A percentile compares a stretch with the other conserved stretches of the same genome.
Evolutionary conservation across 2,888 invertebrate species (phyloP).

Genomic region (Spodoptera picta): DNA sequence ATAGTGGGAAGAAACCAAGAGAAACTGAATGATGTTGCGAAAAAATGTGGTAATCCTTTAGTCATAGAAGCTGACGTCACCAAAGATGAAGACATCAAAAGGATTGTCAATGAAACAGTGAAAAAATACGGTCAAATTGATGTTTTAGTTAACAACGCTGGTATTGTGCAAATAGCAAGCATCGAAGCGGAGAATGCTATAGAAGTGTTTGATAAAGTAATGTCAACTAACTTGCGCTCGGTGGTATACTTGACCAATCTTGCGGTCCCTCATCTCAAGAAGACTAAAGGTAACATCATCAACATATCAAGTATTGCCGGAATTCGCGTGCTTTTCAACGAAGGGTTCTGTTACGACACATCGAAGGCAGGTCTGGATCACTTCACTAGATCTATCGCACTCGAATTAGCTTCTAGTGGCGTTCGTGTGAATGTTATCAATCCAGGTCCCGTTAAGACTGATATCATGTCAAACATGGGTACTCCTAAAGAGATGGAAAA

Average conservation of each 20-base stretch:
- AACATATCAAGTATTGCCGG: conserved; percentile 84
- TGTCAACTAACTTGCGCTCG: conserved; percentile 41
- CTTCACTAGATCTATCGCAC: conserved; percentile 14
- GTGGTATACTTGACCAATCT: conserved; percentile 43
- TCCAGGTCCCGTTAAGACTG: conserved; percentile 29
- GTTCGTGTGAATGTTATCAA: conserved; percentile 30
- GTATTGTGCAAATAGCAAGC: conserved; percentile 3
- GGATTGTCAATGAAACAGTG: conserved; percentile 27
- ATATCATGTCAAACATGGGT: conserved; percentile 16
- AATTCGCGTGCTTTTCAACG: too few species aligned
- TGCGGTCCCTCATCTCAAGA: conserved; percentile 51
- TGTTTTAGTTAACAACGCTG: conserved; percentile 49
- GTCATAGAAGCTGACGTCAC: conserved; percentile 30
- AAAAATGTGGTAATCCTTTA: conserved; percentile 28
- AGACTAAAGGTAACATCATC: conserved; percentile 90
- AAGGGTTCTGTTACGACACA: conserved; percentile 1
- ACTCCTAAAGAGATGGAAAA: not conserved
- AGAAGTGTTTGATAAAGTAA: conserved; percentile 29
- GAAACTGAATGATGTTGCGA: conserved; percentile 44
- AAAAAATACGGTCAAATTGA: conserved; percentile 41
- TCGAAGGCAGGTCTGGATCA: conserved; percentile 28
- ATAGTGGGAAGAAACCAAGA: conserved; percentile 55
- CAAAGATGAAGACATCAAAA: conserved; percentile 34
- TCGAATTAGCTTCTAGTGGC: conserved; percentile 19
- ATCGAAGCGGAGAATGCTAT: conserved; percentile 32